phyloP scores from a whole-genome alignment of 2,888 invertebrate genomes.

The Lasioglossum vierecki region DNA sequence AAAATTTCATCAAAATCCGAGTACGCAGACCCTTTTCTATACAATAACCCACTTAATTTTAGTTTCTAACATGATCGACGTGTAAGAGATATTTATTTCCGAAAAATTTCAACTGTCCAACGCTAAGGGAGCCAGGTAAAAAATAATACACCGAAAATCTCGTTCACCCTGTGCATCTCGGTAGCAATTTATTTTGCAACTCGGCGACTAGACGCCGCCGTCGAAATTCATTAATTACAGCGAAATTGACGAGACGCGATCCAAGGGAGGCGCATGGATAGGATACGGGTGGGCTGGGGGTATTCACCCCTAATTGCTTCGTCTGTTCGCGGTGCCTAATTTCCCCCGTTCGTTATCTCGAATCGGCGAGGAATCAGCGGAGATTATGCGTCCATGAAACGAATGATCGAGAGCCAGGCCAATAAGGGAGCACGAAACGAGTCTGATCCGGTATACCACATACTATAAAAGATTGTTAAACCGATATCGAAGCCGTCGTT shows the following conservation, averaged over 20 bases:
- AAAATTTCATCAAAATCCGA: no score
- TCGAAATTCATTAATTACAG: constrained; percentile 5
- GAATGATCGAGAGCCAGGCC: not conserved
- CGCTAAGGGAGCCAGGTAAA: no score
- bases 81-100: no score
- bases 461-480: not conserved
- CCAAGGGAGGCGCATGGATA: not conserved
- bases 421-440: not conserved
- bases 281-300: not conserved
- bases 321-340: constrained; percentile 8
- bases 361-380: constrained; percentile 4
- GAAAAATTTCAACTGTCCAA: no score
- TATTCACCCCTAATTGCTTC: constrained; percentile 8
- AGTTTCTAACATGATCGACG: no score
- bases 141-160: not conserved
- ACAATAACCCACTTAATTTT: no score
- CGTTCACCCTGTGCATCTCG: not conserved
- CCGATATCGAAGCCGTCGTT: not conserved
- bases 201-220: not conserved
- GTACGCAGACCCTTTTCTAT: no score
- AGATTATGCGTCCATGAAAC: not conserved
- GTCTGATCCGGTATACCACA: not conserved
- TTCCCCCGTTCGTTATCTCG: constrained; percentile 11
- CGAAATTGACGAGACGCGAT: constrained; percentile 12
- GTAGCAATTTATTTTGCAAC: not conserved